Base-by-base conservation (phyloP, 2,113 vertebrate species). In the Arvicanthis niloticus region DNA sequence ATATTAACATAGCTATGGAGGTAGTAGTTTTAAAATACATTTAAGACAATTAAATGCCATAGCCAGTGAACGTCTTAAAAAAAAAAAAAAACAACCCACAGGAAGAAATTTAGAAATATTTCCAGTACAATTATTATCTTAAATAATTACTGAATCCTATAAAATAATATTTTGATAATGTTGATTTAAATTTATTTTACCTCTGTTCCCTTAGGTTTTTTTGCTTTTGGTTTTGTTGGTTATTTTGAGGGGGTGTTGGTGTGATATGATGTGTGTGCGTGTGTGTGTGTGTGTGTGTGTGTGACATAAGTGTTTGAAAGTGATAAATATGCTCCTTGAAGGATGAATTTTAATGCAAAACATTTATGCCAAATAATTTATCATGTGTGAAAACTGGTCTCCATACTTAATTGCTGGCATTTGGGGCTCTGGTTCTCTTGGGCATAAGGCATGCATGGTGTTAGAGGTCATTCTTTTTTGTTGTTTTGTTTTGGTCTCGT, bases 321-420 rank as follows among this genome's bases (percentile, higher is more conserved):
- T 98, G 98, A 98, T 96, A 96, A 98, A 98, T 97, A 96, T 53
- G 77, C 13, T 40, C 58, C 88, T 97, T 97, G 86, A 97, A 92
- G 96, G n/a, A 93, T 97, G 95, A 96, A 94, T 97, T 98, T 98
- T 98, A 98, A 97, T 97, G 96, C 90, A 98, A 97, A 96, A 96
- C 95, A 95, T 56, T 81, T 98, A 86, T 97, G 96, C 92, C 97
- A 94, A 97, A 97, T 97, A 97, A 97, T 97, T 98, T 97, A 97
- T 98, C 93, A 65, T n/a, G 91, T 94, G 91, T 95, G 97, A 97
- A 97, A 96, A 95, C 95, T 82, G 45, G 91, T 96, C 88, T 98
- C 90, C 31, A 53, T 96, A 58, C 94, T 96, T 97, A 97, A 96
- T 98, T 97, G 95, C 86, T 93, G 92, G 3, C 45, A 34, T 96